Percentiles rank a stretch among this genome's conserved stretches.
These are phyloP conservation scores for Phytoseiulus persimilis DNA, from an alignment of 2,888 invertebrate species.

Conservation along the genomic window DNA sequence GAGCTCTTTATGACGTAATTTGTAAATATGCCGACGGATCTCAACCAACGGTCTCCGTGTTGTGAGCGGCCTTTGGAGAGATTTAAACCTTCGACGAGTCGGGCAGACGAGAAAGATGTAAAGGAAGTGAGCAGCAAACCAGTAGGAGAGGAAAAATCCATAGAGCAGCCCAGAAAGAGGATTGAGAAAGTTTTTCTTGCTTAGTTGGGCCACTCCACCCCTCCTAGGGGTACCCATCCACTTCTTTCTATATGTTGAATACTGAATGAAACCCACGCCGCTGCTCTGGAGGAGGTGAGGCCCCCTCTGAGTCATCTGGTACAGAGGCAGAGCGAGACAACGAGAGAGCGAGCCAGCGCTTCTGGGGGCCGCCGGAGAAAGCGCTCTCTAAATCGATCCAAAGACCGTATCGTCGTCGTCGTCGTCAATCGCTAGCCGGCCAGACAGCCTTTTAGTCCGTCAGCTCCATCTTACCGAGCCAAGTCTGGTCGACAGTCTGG, in stretches of 20 bases:
- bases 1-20: too few relatives aligned
- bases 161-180: neutral
- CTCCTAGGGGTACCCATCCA: neutral
- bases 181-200: neutral
- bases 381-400: neutral
- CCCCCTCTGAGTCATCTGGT: neutral
- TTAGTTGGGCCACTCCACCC: slow-evolving; percentile 5
- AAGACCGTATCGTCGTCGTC: neutral
- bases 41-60: too few relatives aligned
- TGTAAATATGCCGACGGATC: too few relatives aligned
- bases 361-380: neutral
- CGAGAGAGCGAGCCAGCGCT: neutral
- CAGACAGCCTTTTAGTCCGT: neutral
- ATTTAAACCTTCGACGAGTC: neutral
- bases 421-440: neutral
- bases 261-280: neutral
- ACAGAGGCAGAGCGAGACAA: neutral
- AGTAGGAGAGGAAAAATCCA: neutral
- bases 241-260: slow-evolving; percentile 5
- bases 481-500: neutral
- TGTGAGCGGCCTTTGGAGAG: neutral
- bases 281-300: neutral
- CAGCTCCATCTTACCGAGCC: neutral
- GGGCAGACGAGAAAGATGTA: neutral
- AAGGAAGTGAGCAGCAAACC: neutral